Base-by-base conservation (phyloP, 30 jellyfish, hydroid and myxozoan species). In the Sanderia malayensis region DNA sequence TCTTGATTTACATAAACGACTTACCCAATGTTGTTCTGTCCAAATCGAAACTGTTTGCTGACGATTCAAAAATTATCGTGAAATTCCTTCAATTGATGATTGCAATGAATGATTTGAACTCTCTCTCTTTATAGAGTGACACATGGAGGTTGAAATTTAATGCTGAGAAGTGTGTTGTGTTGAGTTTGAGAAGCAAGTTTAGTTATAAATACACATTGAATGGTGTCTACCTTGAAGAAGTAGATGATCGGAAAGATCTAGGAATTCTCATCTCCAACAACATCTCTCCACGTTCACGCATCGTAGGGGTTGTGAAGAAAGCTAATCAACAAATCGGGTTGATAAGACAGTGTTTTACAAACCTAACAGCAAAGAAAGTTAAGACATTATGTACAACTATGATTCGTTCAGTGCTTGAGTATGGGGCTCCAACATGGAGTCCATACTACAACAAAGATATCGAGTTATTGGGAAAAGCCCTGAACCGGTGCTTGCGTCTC, bases 71-170 rank as follows among this genome's bases (percentile, higher is more conserved):
- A n/a, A n/a, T n/a, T n/a, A n/a, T n/a, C n/a, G n/a, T n/a, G n/a
- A n/a, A n/a, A n/a, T n/a, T n/a, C n/a, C n/a, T n/a, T n/a, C n/a
- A n/a, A n/a, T n/a, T n/a, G n/a, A n/a, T n/a, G n/a, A n/a, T n/a
- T n/a, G n/a, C n/a, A n/a, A n/a, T n/a, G 55, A 41, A 41, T 41
- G 55, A 41, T 41, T 41, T 41, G 55, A 41, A 41, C 55, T 41
- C 11, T 41, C 55, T 15, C 55, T 41, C 55, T 41, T 8, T 41
- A 41, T 41, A 15, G 55, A 41, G 55, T 41, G 15, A 41, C 55
- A 41, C 55, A 15, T 41, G 55, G 15, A 8, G 55, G 55, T 41
- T 41, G 55, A 41, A 41, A 15, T 41, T 41, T 41, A 41, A 41
- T 41, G 15, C 55, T 41, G 55, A 15, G 55, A 41, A 41, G 55